These are phyloP conservation scores for Sinocyclocheilus anophthalmus DNA, from an alignment of 2,113 vertebrate species.

Conservation along the genomic window DNA sequence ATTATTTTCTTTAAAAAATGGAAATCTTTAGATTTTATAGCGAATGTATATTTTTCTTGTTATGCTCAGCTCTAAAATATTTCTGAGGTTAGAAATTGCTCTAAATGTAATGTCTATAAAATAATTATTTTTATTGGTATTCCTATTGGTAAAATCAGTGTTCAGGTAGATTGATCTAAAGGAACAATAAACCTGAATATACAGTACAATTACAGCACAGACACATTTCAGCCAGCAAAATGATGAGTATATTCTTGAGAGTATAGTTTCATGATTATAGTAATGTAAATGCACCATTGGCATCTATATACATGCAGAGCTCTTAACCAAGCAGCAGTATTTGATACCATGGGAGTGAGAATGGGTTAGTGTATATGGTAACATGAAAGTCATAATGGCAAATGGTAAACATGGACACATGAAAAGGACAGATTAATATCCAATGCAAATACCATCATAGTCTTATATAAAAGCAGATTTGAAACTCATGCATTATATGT, in stretches of 20 bases:
- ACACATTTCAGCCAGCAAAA: not conserved
- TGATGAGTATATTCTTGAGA: not conserved
- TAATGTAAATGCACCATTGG: not conserved
- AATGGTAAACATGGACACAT: not conserved
- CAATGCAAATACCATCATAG: not conserved
- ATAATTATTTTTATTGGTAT: no score
- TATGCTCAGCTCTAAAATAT: no score
- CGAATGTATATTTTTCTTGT: no score
- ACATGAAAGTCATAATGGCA: not conserved
- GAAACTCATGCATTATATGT: conserved; percentile 54
- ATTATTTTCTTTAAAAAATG: no score
- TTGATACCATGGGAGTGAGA: not conserved
- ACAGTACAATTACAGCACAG: not conserved
- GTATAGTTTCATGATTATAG: not conserved
- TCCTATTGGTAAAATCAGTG: no score
- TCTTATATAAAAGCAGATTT: not conserved
- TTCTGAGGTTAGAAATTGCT: no score
- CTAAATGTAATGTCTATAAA: no score
- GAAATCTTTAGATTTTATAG: no score
- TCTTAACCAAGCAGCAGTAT: not conserved
- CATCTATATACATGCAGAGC: not conserved
- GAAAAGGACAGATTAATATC: not conserved
- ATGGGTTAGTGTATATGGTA: not conserved
- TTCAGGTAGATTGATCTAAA: no score
- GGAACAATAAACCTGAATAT: not conserved